Percentiles rank a stretch among this genome's conserved stretches.
These are phyloP conservation scores for Drosophila gunungcola DNA, from an alignment of 1,140 invertebrate genomes.

Conservation along the genomic window DNA sequence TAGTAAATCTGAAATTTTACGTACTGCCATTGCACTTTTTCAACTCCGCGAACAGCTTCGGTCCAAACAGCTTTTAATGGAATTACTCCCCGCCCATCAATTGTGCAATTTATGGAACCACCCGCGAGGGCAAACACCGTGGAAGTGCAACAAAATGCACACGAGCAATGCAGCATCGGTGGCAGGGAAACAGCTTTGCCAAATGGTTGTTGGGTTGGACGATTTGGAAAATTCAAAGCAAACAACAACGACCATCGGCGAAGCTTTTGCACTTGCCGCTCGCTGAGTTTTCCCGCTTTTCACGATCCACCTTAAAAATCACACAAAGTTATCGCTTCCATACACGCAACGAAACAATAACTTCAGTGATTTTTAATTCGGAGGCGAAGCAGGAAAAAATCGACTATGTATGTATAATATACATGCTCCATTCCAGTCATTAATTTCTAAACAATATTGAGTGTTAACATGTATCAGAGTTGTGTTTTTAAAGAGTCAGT, in stretches of 20 bases:
- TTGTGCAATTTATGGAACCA: conserved; percentile 26
- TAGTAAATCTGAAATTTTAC: background rate
- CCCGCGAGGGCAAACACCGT: conserved; percentile 37
- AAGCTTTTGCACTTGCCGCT: conserved; percentile 39
- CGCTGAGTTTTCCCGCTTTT: conserved; percentile 10
- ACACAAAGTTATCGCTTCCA: conserved; percentile 50
- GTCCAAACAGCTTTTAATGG: conserved; percentile 4
- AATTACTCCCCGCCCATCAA: conserved; percentile 23
- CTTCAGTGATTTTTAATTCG: conserved; percentile 25
- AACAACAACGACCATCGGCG: conserved; percentile 56
- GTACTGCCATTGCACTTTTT: background rate
- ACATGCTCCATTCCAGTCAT: too few species aligned
- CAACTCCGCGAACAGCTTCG: background rate
- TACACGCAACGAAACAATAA: conserved; percentile 53
- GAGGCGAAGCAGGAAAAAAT: conserved; percentile 8
- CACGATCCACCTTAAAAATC: conserved; percentile 57
- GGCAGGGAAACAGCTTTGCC: conserved; percentile 53
- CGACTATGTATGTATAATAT: background rate
- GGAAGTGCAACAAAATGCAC: conserved; percentile 73
- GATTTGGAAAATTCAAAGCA: conserved; percentile 75
- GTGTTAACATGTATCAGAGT: too few species aligned
- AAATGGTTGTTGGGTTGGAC: conserved; percentile 60
- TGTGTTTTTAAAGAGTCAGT: too few species aligned
- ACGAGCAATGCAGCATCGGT: conserved; percentile 39
- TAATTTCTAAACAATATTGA: too few species aligned